phyloP scores from a whole-genome alignment of 1,140 invertebrate genomes.

The Pristionchus pacificus region DNA sequence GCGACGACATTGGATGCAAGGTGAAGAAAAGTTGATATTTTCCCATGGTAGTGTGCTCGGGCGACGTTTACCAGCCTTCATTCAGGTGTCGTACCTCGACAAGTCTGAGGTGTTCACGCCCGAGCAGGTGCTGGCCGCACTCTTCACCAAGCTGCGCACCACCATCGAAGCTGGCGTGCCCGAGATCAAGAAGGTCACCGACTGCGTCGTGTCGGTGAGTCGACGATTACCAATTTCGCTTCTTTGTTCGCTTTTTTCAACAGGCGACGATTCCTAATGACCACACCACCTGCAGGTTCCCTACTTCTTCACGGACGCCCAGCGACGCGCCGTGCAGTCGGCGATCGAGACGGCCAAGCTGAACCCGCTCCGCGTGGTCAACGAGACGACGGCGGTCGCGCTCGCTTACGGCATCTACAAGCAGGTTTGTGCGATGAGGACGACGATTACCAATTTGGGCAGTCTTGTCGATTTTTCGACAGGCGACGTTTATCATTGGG shows the following conservation, averaged over 20 bases:
- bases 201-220: slow-evolving; percentile 84
- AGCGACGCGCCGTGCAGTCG: slow-evolving; percentile 83
- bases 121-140: slow-evolving; percentile 91
- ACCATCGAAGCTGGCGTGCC: slow-evolving; percentile 78
- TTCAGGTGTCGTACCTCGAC: slow-evolving; percentile 76
- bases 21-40: slow-evolving; percentile 28
- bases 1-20: slow-evolving; percentile 46
- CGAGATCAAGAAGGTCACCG: slow-evolving; percentile 77
- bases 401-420: slow-evolving; percentile 75
- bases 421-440: slow-evolving; percentile 60
- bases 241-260: no score
- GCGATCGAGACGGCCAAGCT: slow-evolving; percentile 75
- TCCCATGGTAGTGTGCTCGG: not conserved
- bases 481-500: no score
- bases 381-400: slow-evolving; percentile 89
- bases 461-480: no score
- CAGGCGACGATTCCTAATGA: slow-evolving; percentile 43
- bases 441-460: not conserved
- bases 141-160: slow-evolving; percentile 93
- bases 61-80: slow-evolving; percentile 26
- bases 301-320: slow-evolving; percentile 85
- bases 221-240: no score
- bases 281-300: slow-evolving; percentile 67
- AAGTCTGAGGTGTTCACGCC: slow-evolving; percentile 82
- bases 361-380: slow-evolving; percentile 88